Percentiles rank a stretch among this genome's conserved stretches.
Conservation (phyloP, 2,888 invertebrate species). For the Cosmia pyralina region DNA sequence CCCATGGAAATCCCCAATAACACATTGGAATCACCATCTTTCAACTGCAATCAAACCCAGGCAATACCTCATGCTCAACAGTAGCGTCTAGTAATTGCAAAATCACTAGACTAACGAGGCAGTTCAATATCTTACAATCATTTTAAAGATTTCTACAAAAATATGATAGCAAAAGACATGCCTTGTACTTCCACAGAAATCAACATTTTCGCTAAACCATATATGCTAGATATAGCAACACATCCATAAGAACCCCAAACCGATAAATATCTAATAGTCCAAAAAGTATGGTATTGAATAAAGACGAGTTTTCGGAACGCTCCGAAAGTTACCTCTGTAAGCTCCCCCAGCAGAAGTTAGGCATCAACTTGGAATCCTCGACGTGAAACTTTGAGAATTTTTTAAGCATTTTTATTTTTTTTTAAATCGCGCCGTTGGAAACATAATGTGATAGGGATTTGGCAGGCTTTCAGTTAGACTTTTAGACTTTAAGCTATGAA, state of each 20-base stretch:
- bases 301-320: slow-evolving; percentile 74
- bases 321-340: slow-evolving; percentile 76
- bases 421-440: slow-evolving; percentile 75
- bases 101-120: no score
- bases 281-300: slow-evolving; percentile 78
- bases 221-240: not conserved
- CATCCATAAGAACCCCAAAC: not conserved
- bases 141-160: not conserved
- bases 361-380: slow-evolving; percentile 74
- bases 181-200: not conserved
- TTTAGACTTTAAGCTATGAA: slow-evolving; percentile 26
- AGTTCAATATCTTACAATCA: no score
- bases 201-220: not conserved
- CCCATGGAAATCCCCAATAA: no score
- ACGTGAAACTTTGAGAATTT: slow-evolving; percentile 78
- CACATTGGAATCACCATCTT: no score
- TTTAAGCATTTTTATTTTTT: slow-evolving; percentile 82
- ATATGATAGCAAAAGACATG: not conserved
- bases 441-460: slow-evolving; percentile 70
- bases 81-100: no score
- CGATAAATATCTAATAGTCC: slow-evolving; percentile 69
- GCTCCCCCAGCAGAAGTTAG: slow-evolving; percentile 76
- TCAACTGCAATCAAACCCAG: no score
- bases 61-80: no score
- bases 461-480: slow-evolving; percentile 59